Conservation (phyloP, 2,888 invertebrate genomes). For the Molorchus minor region DNA sequence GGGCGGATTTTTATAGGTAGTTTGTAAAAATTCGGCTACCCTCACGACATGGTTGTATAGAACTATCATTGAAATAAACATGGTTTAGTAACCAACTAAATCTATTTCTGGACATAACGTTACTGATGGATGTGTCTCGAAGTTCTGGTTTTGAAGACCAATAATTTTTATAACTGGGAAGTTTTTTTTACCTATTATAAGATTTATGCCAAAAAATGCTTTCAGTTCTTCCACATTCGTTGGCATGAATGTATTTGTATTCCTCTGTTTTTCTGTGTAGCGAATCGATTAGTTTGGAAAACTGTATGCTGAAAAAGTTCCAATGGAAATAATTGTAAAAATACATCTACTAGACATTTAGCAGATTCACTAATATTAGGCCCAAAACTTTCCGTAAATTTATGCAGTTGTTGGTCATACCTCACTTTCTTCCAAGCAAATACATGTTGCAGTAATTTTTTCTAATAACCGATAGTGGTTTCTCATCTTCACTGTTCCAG, state of each 20-base stretch:
- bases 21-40: neutral
- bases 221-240: neutral
- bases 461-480: neutral
- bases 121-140: neutral
- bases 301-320: neutral
- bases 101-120: neutral
- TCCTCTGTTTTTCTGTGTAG: neutral
- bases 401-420: too few relatives aligned
- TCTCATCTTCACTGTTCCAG: neutral
- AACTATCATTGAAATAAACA: neutral
- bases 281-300: neutral
- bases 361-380: neutral
- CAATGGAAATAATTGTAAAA: neutral
- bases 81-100: constrained; percentile 1
- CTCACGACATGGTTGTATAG: neutral
- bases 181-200: neutral
- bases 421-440: neutral
- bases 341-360: neutral
- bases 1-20: neutral
- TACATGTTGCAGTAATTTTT: neutral
- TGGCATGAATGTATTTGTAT: neutral
- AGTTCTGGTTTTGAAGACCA: constrained; percentile 3
- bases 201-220: neutral
- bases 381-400: neutral
- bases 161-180: neutral